phyloP scores from a whole-genome alignment of 2,888 invertebrate species.

The Drosophila meridionalis region DNA sequence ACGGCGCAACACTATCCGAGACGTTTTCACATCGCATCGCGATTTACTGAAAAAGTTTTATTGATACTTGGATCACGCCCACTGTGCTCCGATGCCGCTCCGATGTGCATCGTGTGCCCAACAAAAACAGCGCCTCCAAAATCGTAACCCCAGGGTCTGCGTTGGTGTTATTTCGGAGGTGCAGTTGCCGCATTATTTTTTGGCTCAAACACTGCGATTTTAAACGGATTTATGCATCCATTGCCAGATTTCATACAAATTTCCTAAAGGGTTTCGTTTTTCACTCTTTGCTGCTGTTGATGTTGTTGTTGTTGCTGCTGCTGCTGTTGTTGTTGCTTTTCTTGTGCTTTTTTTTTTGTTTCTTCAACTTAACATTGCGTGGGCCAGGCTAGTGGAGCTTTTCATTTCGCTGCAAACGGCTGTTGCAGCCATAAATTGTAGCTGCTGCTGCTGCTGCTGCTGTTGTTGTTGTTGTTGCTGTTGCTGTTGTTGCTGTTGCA shows the following conservation, averaged over 20 bases:
- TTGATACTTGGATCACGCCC: constrained; percentile 38
- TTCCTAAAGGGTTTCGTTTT: constrained; percentile 80
- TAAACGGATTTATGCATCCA: constrained; percentile 74
- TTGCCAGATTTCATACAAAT: constrained; percentile 64
- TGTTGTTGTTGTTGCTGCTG: constrained; percentile 7
- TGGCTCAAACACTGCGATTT: constrained; percentile 61
- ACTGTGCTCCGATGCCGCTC: constrained; percentile 45
- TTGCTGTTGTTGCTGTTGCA: constrained; percentile 21
- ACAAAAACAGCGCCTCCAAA: constrained; percentile 53
- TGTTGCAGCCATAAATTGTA: constrained; percentile 68
- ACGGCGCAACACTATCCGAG: not conserved
- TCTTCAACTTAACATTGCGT: constrained; percentile 57
- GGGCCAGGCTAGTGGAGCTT: constrained; percentile 65
- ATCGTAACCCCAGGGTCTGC: constrained; percentile 62
- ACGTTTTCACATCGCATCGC: not conserved
- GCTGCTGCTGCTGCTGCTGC: constrained; percentile 23
- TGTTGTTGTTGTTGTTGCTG: constrained; percentile 41
- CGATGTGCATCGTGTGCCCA: constrained; percentile 50
- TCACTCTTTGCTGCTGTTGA: constrained; percentile 37
- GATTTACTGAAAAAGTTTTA: constrained; percentile 19
- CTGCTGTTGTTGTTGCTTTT: constrained; percentile 18
- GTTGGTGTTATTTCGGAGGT: constrained; percentile 63
- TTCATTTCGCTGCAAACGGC: constrained; percentile 62
- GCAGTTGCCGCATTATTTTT: constrained; percentile 64
- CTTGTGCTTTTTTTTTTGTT: constrained; percentile 18